phyloP scores from a whole-genome alignment of 2,797 vertebrate genomes.

The Cheirogaleus major region DNA sequence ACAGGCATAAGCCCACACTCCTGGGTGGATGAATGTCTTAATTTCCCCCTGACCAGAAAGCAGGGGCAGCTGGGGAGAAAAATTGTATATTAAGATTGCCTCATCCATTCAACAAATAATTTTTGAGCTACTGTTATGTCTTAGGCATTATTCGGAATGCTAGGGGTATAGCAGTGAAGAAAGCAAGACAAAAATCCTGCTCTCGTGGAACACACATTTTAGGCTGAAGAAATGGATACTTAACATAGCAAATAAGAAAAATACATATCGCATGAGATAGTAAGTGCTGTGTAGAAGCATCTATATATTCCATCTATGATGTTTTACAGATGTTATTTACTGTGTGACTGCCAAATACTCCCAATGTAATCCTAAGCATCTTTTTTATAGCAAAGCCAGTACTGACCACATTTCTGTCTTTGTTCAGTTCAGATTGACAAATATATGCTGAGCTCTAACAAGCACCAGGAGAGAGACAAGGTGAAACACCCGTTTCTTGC shows the following conservation, averaged over 20 bases:
- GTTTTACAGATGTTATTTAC: neutral
- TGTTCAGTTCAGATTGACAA: neutral
- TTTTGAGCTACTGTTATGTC: neutral
- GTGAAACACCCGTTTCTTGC: neutral
- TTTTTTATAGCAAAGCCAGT: neutral
- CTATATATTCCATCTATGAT: neutral
- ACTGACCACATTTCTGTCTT: neutral
- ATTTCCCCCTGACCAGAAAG: neutral
- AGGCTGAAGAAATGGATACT: neutral
- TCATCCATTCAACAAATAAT: neutral
- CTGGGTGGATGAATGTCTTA: neutral
- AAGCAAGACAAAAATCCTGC: neutral
- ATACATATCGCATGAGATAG: accelerated
- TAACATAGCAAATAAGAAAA: neutral
- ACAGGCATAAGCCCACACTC: no score
- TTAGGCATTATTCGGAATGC: neutral
- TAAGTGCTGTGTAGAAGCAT: accelerated
- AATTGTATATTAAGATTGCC: neutral
- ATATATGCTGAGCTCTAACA: neutral
- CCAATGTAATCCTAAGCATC: neutral
- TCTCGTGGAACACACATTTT: neutral
- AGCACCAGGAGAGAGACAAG: neutral
- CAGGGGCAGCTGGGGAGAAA: neutral
- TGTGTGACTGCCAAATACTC: neutral
- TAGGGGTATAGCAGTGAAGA: neutral